phyloP scores from a whole-genome alignment of 1,140 invertebrate genomes.

The Pseudomyrmex concolor region DNA sequence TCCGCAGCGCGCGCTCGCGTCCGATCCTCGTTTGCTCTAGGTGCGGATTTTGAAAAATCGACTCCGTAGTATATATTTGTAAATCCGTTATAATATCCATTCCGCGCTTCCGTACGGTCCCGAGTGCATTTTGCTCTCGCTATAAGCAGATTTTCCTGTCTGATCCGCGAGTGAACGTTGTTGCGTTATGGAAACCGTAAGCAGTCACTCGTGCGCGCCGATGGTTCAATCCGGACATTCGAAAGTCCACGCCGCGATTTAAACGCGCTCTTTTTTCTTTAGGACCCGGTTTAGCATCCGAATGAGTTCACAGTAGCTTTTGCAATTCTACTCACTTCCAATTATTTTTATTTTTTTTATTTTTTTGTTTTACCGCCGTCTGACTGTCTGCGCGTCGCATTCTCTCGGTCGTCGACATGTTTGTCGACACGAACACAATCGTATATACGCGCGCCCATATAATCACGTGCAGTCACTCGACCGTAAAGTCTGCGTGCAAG shows the following conservation, averaged over 20 bases:
- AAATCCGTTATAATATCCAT: constrained; percentile 57
- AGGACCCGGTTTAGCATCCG: neutral
- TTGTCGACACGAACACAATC: constrained; percentile 35
- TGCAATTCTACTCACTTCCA: neutral
- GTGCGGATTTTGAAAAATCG: constrained; percentile 58
- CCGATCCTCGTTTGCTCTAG: neutral
- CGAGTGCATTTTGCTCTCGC: constrained; percentile 52
- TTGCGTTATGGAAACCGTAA: constrained; percentile 30
- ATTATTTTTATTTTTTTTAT: neutral
- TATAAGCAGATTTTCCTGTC: constrained; percentile 72
- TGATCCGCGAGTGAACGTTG: constrained; percentile 60
- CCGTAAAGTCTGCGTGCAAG: constrained; percentile 59
- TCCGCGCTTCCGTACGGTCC: neutral
- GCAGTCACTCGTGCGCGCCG: neutral
- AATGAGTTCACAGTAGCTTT: too few species aligned
- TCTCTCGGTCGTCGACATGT: neutral
- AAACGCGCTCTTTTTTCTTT: neutral
- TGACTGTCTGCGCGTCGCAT: neutral
- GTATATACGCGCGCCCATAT: constrained; percentile 1
- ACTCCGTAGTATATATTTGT: constrained; percentile 42
- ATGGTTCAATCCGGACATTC: neutral
- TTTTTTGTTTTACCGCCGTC: neutral
- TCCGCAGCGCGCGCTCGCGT: neutral
- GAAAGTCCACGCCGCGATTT: neutral
- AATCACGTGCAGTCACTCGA: constrained; percentile 64